Conservation (phyloP, 2,113 vertebrate genomes). For the human (Homo sapiens) region GRCh38 chr22:43345001-43345500, state of each 20-base stretch:
- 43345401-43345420: fast-evolving
- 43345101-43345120: background rate
- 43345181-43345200: background rate
- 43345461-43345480: background rate
- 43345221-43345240: background rate
- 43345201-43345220: background rate
- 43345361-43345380: background rate
- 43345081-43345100: background rate
- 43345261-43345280: background rate
- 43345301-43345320: background rate
- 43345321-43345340: background rate
- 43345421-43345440: background rate
- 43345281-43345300: background rate
- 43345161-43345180: background rate
- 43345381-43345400: background rate
- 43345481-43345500: background rate
- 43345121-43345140: fast-evolving
- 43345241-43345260: background rate
- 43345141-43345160: background rate
- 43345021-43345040: background rate
- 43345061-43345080: background rate
- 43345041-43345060: background rate
- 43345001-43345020: background rate
- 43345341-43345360: background rate
- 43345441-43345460: fast-evolving